Conservation (phyloP, 2,113 vertebrate genomes). For the Cyanocitta stelleri region DNA sequence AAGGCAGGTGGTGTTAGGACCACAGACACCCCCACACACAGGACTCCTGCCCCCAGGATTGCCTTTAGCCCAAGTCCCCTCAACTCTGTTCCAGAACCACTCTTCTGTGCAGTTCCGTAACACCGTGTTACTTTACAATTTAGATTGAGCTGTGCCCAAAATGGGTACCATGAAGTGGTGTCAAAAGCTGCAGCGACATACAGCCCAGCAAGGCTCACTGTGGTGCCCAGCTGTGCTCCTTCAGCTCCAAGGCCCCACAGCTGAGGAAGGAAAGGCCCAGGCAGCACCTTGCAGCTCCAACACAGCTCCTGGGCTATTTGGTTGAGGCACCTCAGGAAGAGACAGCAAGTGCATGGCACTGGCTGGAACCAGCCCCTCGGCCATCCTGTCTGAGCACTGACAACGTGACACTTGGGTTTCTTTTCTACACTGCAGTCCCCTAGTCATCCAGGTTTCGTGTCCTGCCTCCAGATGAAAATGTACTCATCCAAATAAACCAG, state of each 20-base stretch:
- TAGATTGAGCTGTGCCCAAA: background rate
- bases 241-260: no score
- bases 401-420: accelerated
- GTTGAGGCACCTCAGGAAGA: background rate
- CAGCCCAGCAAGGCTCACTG: background rate
- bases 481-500: background rate
- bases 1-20: background rate
- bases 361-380: background rate
- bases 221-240: no score
- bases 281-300: background rate
- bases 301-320: background rate
- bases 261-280: background rate
- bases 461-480: background rate
- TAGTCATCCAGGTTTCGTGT: background rate
- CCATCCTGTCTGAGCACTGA: accelerated
- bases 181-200: background rate
- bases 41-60: accelerated
- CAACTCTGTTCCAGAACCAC: accelerated
- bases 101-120: no score
- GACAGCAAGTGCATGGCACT: accelerated
- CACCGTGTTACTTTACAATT: accelerated
- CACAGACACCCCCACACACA: no score
- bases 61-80: no score
- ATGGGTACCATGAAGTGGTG: accelerated
- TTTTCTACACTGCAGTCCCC: no score